phyloP scores from a whole-genome alignment of 92 coral and sea anemone species.

The Heteractis magnifica region DNA sequence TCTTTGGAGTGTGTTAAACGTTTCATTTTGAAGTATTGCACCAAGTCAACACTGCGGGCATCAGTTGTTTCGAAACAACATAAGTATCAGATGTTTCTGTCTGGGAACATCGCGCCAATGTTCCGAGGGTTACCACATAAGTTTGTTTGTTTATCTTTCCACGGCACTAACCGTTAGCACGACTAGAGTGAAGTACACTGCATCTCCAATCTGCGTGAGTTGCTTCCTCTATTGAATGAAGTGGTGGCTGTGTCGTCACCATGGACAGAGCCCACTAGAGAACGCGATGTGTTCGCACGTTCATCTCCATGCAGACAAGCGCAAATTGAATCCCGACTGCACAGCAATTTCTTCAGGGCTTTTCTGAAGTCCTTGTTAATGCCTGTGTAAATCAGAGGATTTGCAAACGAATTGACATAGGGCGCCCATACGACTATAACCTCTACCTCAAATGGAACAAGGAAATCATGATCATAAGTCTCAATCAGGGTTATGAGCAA shows the following conservation, averaged over 20 bases:
- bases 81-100: no score
- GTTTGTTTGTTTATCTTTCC: background rate
- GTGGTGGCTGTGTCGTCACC: slow-evolving; percentile 13
- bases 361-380: slow-evolving; percentile 79
- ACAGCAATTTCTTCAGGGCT: slow-evolving; percentile 73
- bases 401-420: slow-evolving; percentile 66
- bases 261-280: slow-evolving; percentile 11
- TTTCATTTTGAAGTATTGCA: no score
- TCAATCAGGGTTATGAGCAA: slow-evolving; percentile 64
- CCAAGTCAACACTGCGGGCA: no score
- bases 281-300: background rate
- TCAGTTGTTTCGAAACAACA: no score
- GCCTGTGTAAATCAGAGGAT: slow-evolving; percentile 84
- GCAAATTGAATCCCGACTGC: slow-evolving; percentile 38
- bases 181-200: slow-evolving; percentile 18
- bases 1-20: no score
- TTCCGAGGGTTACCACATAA: no score
- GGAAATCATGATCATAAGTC: slow-evolving; percentile 39
- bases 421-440: slow-evolving; percentile 63
- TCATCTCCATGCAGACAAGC: background rate
- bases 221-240: slow-evolving; percentile 14
- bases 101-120: no score
- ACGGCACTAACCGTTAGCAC: background rate
- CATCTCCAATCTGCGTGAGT: background rate
- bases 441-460: slow-evolving; percentile 40